Conservation (phyloP, 2,888 invertebrate species). For the Malthinus seriepunctatus region DNA sequence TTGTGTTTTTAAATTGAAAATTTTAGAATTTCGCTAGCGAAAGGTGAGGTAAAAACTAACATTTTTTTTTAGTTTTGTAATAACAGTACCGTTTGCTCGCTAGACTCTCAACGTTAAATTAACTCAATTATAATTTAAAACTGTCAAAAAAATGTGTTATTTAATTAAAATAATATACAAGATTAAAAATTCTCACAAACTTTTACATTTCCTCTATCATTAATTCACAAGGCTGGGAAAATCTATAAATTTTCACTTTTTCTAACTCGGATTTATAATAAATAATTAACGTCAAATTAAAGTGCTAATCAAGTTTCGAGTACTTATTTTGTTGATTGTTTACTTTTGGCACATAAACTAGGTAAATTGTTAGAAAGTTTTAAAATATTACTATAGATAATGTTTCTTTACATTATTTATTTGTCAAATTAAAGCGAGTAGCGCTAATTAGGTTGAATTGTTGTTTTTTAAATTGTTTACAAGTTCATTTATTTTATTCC, state of each 20-base stretch:
- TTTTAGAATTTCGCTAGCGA: neutral
- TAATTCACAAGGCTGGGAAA: conserved; percentile 1
- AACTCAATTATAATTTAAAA: no score
- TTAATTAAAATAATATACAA: no score
- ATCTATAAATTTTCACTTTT: conserved; percentile 1
- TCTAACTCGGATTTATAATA: neutral
- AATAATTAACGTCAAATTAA: neutral
- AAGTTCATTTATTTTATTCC: no score
- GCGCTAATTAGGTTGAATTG: no score
- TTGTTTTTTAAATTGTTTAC: no score
- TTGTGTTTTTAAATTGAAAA: conserved; percentile 1
- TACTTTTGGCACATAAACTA: neutral
- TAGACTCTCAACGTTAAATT: no score
- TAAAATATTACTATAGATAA: neutral
- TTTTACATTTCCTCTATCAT: neutral
- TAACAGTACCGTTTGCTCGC: no score
- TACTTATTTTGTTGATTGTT: neutral
- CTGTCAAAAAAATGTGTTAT: no score
- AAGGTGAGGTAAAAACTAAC: no score
- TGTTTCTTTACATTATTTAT: neutral
- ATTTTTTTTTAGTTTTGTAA: no score
- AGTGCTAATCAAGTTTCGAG: neutral
- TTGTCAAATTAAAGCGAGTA: neutral
- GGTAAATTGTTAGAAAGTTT: conserved; percentile 4
- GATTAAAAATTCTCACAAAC: no score